Conservation (phyloP, 2,797 vertebrate genomes). For the Karalla daura region DNA sequence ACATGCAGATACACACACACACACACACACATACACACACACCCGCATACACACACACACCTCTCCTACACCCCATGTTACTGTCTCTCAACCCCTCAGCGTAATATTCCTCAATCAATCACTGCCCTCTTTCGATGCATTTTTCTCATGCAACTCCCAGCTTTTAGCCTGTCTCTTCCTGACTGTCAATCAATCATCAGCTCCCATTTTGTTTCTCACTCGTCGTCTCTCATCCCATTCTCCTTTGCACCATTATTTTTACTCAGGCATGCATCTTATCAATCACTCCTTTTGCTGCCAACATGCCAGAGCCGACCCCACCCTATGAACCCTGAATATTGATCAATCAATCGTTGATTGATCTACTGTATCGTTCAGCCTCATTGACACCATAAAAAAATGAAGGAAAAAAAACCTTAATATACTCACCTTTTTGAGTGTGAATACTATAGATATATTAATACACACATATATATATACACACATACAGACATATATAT, state of each 20-base stretch:
- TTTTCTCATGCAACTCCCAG: slow-evolving; percentile 42
- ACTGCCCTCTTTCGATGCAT: slow-evolving; percentile 39
- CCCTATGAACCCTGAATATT: slow-evolving; percentile 31
- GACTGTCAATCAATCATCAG: slow-evolving; percentile 62
- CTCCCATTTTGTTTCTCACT: slow-evolving; percentile 18
- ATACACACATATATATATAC: neutral
- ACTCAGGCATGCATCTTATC: slow-evolving; percentile 32
- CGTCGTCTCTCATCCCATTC: slow-evolving; percentile 11
- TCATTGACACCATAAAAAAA: slow-evolving; percentile 39
- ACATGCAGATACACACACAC: slow-evolving; percentile 4
- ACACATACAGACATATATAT: too few species aligned
- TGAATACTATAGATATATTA: neutral
- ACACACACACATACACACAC: slow-evolving; percentile 1
- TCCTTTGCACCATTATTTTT: slow-evolving; percentile 9
- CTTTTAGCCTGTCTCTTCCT: slow-evolving; percentile 45
- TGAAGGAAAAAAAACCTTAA: slow-evolving; percentile 42
- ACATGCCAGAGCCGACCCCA: neutral
- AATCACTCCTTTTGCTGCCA: slow-evolving; percentile 41
- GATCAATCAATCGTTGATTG: slow-evolving; percentile 60
- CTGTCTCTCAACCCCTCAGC: slow-evolving; percentile 27
- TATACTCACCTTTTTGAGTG: too few species aligned
- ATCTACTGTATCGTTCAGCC: slow-evolving; percentile 21
- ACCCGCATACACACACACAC: neutral
- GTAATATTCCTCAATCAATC: slow-evolving; percentile 53
- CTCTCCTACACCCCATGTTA: slow-evolving; percentile 3